Evolutionary conservation across 2,888 invertebrate genomes (phyloP), one percentile per base, ranked within the genome.

Genomic region (Blera fallax): DNA sequence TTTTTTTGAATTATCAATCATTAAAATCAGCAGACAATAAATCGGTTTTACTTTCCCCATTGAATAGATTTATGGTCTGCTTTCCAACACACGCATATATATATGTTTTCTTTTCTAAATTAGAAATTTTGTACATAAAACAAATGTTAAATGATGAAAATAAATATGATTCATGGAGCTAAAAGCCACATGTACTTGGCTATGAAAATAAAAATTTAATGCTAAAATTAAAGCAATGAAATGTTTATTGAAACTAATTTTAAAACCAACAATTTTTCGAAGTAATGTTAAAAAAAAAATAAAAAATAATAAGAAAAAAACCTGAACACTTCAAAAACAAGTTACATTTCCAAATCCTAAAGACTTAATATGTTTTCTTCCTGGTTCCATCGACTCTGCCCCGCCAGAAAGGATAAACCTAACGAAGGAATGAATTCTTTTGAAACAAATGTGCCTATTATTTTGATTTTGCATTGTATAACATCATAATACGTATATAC

Each of bases 61-160:
- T 54, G 70, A 78, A 64, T 62, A 27, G 10, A 45, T 54, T 62
- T 14, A 34, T 18, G 50, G 29, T 62, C 70, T 78, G 62, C 32
- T 54, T 29, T 37, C 11, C 8, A 52, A 43, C 50, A 54, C 21
- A 73, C 14, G 16, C 29, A 64, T 45, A 72, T 37, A 50, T 60
- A 79, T 79, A 64, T 69, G 60, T 84, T 84, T 79, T 70, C 74
- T 80, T 84, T 79, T 79, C 79, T 79, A 70, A 80, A 84, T 84
- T 84, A 79, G 65, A 84, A 70, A 80, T 78, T 79, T 79, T 84
- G 84, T 84, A 84, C 62, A 84, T 79, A 84, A 69, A 73, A 74
- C 16, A 21, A 56, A 48, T 40, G 37, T 34, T 60, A 80, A 73
- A 58, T 62, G 40, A 72, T 52, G 14, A 52, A 45, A 67, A 60